Conservation (phyloP, 1,140 invertebrate genomes). For the Monomorium pharaonis region DNA sequence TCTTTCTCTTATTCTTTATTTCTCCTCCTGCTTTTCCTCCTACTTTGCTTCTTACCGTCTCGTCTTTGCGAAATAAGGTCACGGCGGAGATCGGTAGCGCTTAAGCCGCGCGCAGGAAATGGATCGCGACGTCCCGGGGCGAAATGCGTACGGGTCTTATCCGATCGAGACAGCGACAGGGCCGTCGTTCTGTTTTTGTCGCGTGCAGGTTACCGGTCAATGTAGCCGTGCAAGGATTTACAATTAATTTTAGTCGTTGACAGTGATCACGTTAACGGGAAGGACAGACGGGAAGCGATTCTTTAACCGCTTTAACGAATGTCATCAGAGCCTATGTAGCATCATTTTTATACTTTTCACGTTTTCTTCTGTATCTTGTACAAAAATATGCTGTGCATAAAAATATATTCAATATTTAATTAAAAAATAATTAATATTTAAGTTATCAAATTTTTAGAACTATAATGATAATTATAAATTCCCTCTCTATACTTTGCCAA, state of each 20-base stretch:
- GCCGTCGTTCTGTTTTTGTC: constrained; percentile 39
- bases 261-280: not conserved
- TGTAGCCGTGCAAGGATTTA: not conserved
- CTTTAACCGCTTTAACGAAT: too few relatives aligned
- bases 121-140: constrained; percentile 42
- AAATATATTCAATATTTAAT: not conserved
- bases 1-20: not conserved
- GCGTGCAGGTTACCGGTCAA: constrained; percentile 11
- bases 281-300: not conserved
- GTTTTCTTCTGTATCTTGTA: not conserved
- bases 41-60: constrained; percentile 20
- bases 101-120: constrained; percentile 59
- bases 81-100: constrained; percentile 53
- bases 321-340: not conserved
- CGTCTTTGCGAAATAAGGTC: constrained; percentile 53
- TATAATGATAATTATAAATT: not conserved
- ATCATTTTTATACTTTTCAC: not conserved
- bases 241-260: constrained; percentile 3
- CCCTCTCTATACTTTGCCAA: not conserved
- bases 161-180: constrained; percentile 36
- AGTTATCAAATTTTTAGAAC: not conserved
- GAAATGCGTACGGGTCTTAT: constrained; percentile 43
- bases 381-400: not conserved
- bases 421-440: not conserved
- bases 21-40: not conserved